Base-by-base conservation (phyloP, 1,140 invertebrate species). In the Apocrypta bakeri region DNA sequence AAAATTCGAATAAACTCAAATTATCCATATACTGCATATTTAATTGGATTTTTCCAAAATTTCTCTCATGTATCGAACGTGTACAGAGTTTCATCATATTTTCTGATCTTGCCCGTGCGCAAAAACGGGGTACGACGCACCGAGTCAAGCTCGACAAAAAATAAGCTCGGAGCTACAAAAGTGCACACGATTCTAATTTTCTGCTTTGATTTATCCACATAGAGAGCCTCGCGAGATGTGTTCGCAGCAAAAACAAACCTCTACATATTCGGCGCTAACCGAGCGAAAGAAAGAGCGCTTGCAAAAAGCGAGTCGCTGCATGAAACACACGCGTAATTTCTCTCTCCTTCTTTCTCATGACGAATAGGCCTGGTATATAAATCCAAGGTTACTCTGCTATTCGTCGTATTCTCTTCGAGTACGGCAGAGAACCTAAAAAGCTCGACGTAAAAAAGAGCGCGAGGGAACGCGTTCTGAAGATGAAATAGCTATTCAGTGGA, bases 351-450 rank as follows among this genome's bases (percentile, higher is more conserved):
- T n/a, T n/a, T n/a, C n/a, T n/a, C n/a, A n/a, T 9, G 33, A 9
- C 33, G 33, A 37, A 64, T 71, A 74, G 31, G 27, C 0, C 66
- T 31, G n/a, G 12, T 56, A 17, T 56, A 79, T 48, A 71, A 71
- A 71, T 71, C 42, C 37, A 40, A 37, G 37, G 66, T n/a, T n/a
- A n/a, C 76, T 61, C 3, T 14, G 24, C 61, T 61, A 79, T 79
- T 79, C 66, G 66, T 79, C 66, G 71, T 79, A 56, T 79, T 71
- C 66, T 37, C 14, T 37, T 24, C 40, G 40, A 48, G 40, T n/a
- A n/a, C 37, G 31, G 33, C 37, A 24, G 40, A 77, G 75, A 1
- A 25, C 61, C 61, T n/a, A 66, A 66, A 66, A 66, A 66, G 25
- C 21, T 25, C 31, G 40, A 42, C 1, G 3, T 9, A 24, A 3